These are phyloP conservation scores for Coregonus ussuriensis DNA, from an alignment of 2,797 vertebrate genomes.

Conservation along the genomic window DNA sequence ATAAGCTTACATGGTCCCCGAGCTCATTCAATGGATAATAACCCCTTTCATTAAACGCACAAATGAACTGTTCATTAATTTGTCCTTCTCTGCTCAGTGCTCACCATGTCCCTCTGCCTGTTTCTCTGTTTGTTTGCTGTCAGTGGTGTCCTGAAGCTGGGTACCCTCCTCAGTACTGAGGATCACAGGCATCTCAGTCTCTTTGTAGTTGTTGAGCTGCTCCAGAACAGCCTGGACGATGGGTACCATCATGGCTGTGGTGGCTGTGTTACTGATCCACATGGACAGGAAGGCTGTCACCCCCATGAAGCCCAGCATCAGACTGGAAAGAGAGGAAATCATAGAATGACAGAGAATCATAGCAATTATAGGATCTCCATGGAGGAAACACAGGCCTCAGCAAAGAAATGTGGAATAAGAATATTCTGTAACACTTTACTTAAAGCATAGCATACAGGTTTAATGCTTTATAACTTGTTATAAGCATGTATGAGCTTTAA, in stretches of 20 bases:
- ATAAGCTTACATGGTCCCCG: background rate
- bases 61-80: background rate
- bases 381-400: no score
- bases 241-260: conserved; percentile 98
- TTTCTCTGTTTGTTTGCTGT: conserved; percentile 62
- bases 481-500: no score
- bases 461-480: no score
- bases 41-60: background rate
- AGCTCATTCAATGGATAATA: background rate
- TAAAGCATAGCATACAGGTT: no score
- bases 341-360: background rate
- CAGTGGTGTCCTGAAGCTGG: conserved; percentile 61
- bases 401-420: no score
- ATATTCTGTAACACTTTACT: no score
- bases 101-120: conserved; percentile 72
- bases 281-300: conserved; percentile 96
- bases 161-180: conserved; percentile 47
- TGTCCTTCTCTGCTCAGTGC: background rate
- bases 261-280: conserved; percentile 99
- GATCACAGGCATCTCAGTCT: conserved; percentile 64
- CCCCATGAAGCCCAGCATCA: conserved; percentile 97
- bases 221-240: conserved; percentile 92
- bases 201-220: conserved; percentile 79
- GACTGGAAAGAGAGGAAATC: conserved; percentile 65
- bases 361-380: background rate